Percentiles rank a stretch among this genome's conserved stretches.
Conservation (phyloP, 2,797 vertebrate genomes). For the Pangasius macronema region DNA sequence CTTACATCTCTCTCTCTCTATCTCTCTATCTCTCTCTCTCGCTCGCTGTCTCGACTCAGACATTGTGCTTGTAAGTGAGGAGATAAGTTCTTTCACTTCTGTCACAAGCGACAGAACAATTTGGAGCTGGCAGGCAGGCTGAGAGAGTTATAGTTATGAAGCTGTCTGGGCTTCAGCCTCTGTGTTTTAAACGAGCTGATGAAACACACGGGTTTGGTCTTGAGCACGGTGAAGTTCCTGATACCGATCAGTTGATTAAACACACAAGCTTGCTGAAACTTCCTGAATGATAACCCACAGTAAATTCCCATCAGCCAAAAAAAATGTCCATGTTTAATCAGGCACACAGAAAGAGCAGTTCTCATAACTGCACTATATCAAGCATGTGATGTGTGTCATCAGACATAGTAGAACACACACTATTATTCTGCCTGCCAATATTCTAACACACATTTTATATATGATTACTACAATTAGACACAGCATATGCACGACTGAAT, state of each 20-base stretch:
- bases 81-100: constrained; percentile 54
- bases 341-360: constrained; percentile 15
- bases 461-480: constrained; percentile 6
- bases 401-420: neutral
- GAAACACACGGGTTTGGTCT: constrained; percentile 37
- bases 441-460: neutral
- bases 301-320: constrained; percentile 35
- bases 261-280: constrained; percentile 42
- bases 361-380: constrained; percentile 22
- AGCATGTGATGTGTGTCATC: constrained; percentile 15
- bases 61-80: constrained; percentile 42
- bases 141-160: constrained; percentile 61
- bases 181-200: constrained; percentile 55
- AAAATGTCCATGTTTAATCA: constrained; percentile 14
- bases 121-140: constrained; percentile 47
- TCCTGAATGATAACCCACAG: constrained; percentile 43
- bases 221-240: constrained; percentile 16
- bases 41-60: constrained; percentile 16
- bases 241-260: constrained; percentile 56
- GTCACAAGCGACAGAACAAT: constrained; percentile 57
- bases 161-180: constrained; percentile 54
- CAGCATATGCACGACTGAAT: constrained; percentile 1
- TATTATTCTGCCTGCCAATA: neutral
- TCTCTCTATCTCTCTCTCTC: constrained; percentile 7
- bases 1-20: constrained; percentile 14